phyloP scores from a whole-genome alignment of 2,797 vertebrate species.

The Tiaroga cobitis region DNA sequence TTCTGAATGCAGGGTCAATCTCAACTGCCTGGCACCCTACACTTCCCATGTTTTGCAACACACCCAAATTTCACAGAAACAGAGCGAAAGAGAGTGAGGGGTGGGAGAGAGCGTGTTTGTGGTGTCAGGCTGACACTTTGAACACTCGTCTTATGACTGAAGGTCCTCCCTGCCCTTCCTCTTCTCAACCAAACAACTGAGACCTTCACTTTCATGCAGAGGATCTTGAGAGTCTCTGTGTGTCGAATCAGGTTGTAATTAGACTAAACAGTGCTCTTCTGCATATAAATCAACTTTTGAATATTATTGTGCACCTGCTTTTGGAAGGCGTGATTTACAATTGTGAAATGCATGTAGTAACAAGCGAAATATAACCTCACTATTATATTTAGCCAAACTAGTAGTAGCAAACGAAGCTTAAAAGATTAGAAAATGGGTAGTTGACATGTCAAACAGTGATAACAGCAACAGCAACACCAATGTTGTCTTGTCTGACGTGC shows the following conservation, averaged over 20 bases:
- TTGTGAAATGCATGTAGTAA: background rate
- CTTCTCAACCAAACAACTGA: constrained; percentile 45
- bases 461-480: background rate
- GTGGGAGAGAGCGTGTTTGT: constrained; percentile 15
- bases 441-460: background rate
- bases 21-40: constrained; percentile 72
- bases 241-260: background rate
- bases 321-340: background rate
- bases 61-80: constrained; percentile 70
- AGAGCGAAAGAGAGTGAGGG: background rate
- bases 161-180: constrained; percentile 60
- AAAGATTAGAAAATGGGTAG: background rate
- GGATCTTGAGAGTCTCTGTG: background rate
- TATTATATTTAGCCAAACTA: background rate
- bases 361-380: background rate
- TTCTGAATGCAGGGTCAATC: constrained; percentile 70
- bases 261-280: background rate
- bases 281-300: background rate
- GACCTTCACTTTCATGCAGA: background rate
- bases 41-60: constrained; percentile 86
- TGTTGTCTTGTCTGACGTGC: too few species aligned
- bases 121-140: constrained; percentile 56
- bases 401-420: background rate
- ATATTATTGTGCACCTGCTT: background rate
- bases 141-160: constrained; percentile 62